Evolutionary conservation across 2,888 invertebrate species (phyloP), one percentile per base, ranked within the genome.

Genomic region (Hydroisotoma schaefferi): DNA sequence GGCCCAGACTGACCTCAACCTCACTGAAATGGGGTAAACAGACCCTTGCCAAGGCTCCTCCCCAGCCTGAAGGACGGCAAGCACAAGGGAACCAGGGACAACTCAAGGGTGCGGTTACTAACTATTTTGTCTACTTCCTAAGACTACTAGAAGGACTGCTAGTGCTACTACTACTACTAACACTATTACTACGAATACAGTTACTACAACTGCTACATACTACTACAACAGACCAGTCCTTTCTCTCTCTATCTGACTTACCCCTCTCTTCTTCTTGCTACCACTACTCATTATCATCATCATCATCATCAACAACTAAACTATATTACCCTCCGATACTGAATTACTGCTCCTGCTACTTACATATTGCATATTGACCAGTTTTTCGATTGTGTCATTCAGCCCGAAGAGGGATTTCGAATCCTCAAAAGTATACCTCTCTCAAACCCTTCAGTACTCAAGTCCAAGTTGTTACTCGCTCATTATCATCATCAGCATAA

Each of bases 1-100:
- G 52, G 56, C 59, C 61, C 57, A 61, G 55, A 52, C 55, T 65
- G 65, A 65, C 65, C 65, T 53, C 10, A 55, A 47, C 56, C 54
- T 59, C 48, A 56, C 61, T 59, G 61, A 61, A 61, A 65, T 65
- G 65, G 65, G 65, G 48, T 65, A 65, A 58, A 65, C 54, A 53
- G 57, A 18, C 54, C 55, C 28, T 4, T 49, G 28, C 43, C 47
- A 33, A 46, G 49, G 56, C 57, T 53, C 54, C 28, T 49, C 49
- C 61, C 56, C 53, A 52, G 57, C 55, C 60, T 57, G 48, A 23
- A 28, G 20, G 37, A 44, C n/a, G n/a, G n/a, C n/a, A n/a, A n/a
- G n/a, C 44, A n/a, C n/a, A n/a, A n/a, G n/a, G n/a, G 38, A 29
- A 54, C 28, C 54, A 57, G 52, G 15, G 54, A 49, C 43, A 44